phyloP scores from a whole-genome alignment of 1,140 invertebrate species.

The Brachionus plicatilis region DNA sequence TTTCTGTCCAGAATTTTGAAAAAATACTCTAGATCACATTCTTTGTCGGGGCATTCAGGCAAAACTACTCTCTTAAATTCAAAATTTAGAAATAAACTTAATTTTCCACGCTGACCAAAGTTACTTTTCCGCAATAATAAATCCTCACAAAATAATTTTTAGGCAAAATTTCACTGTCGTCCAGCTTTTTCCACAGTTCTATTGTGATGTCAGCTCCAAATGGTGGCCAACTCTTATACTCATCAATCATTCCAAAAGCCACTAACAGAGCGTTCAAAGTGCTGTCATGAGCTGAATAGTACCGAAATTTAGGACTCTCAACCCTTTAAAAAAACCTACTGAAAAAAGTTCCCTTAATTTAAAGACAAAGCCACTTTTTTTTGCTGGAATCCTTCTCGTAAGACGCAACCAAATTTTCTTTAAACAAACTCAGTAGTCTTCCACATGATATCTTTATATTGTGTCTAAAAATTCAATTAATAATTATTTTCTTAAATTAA shows the following conservation, averaged over 20 bases:
- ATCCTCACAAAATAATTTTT: neutral
- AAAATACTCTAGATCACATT: neutral
- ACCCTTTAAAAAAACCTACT: neutral
- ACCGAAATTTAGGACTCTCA: constrained; percentile 17
- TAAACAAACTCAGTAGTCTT: neutral
- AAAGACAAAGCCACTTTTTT: neutral
- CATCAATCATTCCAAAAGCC: constrained; percentile 16
- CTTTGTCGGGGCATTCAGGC: neutral
- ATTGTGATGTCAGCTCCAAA: constrained; percentile 30
- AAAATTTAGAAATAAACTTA: neutral
- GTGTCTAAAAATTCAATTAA: neutral
- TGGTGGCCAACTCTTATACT: constrained; percentile 23
- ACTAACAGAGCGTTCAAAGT: constrained; percentile 25
- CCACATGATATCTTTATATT: constrained; percentile 39
- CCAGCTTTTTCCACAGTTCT: constrained; percentile 3
- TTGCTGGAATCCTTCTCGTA: neutral
- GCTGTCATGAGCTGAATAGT: constrained; percentile 34
- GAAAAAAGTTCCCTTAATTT: neutral
- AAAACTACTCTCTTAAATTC: neutral
- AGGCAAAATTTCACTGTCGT: neutral
- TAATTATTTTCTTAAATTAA: neutral
- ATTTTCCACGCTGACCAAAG: neutral
- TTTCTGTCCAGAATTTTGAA: neutral
- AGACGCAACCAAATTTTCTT: neutral
- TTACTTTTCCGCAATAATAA: constrained; percentile 11